Evolutionary conservation across 1,140 invertebrate species (phyloP).

Genomic region (Drosophila insularis): DNA sequence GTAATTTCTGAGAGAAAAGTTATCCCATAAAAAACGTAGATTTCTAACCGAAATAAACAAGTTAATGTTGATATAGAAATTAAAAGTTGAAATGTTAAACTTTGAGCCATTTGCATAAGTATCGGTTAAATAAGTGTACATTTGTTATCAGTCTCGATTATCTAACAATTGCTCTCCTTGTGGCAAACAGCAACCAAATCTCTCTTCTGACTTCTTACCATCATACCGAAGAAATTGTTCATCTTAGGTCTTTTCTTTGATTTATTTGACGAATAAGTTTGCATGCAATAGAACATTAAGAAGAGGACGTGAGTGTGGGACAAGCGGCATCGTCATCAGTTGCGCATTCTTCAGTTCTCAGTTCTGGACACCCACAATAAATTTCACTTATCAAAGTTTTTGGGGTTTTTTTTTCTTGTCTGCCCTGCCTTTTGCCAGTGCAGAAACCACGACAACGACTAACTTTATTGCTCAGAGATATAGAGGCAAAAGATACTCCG

Average conservation of each 20-base stretch:
- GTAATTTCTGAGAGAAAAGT: too few species aligned
- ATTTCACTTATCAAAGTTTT: conserved; percentile 80
- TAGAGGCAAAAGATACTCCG: conserved; percentile 45
- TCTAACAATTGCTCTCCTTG: background rate
- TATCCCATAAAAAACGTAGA: too few species aligned
- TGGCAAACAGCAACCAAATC: background rate
- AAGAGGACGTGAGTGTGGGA: conserved; percentile 12
- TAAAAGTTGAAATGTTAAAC: too few species aligned
- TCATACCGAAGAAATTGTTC: background rate
- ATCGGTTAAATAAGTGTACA: too few species aligned
- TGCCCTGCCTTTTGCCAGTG: conserved; percentile 15
- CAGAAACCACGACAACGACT: conserved; percentile 46
- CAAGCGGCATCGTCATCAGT: conserved; percentile 49
- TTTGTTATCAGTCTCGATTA: too few species aligned
- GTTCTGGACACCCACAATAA: conserved; percentile 65
- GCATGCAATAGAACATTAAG: conserved; percentile 60
- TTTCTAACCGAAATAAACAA: too few species aligned
- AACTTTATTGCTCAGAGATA: conserved; percentile 73
- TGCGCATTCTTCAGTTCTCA: conserved; percentile 46
- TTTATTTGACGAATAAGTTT: conserved; percentile 49
- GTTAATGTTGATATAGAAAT: too few species aligned
- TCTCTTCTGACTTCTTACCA: background rate
- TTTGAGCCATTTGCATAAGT: too few species aligned
- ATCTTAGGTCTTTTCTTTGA: conserved; percentile 20
- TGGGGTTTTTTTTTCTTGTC: conserved; percentile 6